Percentiles rank a stretch among this genome's conserved stretches.
These are phyloP conservation scores for Gymnorhina tibicen DNA, from an alignment of 2,113 vertebrate species.

Conservation along the genomic window DNA sequence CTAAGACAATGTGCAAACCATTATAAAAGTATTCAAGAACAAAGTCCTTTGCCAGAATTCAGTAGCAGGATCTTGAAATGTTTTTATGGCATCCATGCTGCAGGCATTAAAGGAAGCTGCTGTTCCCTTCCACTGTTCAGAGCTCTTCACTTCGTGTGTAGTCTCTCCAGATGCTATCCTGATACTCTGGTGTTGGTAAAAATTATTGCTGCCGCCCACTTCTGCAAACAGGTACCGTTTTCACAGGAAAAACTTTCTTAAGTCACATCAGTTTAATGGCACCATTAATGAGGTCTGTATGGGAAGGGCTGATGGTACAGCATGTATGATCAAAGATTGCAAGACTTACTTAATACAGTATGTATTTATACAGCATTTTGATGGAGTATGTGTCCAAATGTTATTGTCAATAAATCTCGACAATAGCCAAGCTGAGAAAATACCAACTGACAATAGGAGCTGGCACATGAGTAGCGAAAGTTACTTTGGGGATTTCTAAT, in stretches of 20 bases:
- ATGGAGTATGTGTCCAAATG: background rate
- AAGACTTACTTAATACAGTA: background rate
- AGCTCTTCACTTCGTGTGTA: background rate
- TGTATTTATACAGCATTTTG: background rate
- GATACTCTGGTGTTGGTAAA: background rate
- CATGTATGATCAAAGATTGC: background rate
- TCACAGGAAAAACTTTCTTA: background rate
- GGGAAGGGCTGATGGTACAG: background rate
- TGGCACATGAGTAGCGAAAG: background rate
- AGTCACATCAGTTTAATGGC: background rate
- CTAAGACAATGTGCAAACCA: slow-evolving; percentile 52
- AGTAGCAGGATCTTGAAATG: slow-evolving; percentile 30
- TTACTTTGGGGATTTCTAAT: background rate
- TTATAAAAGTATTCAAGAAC: slow-evolving; percentile 46
- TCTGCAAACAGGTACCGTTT: background rate
- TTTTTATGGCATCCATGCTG: slow-evolving; percentile 30
- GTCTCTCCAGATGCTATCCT: background rate
- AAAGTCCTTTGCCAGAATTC: slow-evolving; percentile 30
- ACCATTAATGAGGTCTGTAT: background rate
- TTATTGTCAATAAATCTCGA: slow-evolving; percentile 5
- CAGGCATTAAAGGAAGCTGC: slow-evolving; percentile 3
- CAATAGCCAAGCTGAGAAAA: background rate
- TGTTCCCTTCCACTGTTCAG: background rate
- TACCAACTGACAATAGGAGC: background rate
- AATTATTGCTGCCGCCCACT: background rate